phyloP scores from a whole-genome alignment of 2,113 vertebrate species.

The Archocentrus centrarchus region DNA sequence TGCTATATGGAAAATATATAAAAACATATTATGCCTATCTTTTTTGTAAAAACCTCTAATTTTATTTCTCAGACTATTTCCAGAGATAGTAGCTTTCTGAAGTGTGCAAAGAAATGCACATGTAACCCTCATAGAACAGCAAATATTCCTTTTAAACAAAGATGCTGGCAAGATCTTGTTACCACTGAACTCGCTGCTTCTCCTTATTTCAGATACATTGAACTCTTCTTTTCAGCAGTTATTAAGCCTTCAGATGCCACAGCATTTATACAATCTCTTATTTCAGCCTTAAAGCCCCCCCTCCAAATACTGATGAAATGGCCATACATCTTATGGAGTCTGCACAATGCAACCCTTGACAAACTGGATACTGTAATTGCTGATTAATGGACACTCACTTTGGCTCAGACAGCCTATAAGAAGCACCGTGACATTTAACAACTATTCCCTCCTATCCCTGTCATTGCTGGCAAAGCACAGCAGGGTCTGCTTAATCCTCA shows the following conservation, averaged over 20 bases:
- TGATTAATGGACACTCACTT: slow-evolving; percentile 38
- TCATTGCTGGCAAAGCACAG: slow-evolving; percentile 44
- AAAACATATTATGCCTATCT: not conserved
- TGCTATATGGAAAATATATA: too few species aligned
- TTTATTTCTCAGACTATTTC: not conserved
- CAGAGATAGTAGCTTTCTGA: not conserved
- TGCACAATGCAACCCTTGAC: slow-evolving; percentile 22
- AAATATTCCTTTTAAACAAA: slow-evolving; percentile 6
- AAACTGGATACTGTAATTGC: slow-evolving; percentile 40
- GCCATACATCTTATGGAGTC: slow-evolving; percentile 10
- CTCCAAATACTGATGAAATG: slow-evolving; percentile 12
- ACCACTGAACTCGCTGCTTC: not conserved
- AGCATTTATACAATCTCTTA: slow-evolving; percentile 8
- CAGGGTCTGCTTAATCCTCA: slow-evolving; percentile 63
- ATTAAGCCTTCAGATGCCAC: not conserved
- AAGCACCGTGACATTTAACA: slow-evolving; percentile 58
- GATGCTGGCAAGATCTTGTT: not conserved
- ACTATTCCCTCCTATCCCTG: slow-evolving; percentile 39
- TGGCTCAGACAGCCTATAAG: slow-evolving; percentile 19
- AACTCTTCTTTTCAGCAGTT: not conserved
- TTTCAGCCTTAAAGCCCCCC: not conserved
- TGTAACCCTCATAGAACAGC: not conserved
- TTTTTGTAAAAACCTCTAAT: not conserved
- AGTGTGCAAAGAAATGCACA: not conserved
- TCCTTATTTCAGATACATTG: slow-evolving; percentile 1